phyloP scores from a whole-genome alignment of 2,113 vertebrate species.

The Zosterops pallidus region DNA sequence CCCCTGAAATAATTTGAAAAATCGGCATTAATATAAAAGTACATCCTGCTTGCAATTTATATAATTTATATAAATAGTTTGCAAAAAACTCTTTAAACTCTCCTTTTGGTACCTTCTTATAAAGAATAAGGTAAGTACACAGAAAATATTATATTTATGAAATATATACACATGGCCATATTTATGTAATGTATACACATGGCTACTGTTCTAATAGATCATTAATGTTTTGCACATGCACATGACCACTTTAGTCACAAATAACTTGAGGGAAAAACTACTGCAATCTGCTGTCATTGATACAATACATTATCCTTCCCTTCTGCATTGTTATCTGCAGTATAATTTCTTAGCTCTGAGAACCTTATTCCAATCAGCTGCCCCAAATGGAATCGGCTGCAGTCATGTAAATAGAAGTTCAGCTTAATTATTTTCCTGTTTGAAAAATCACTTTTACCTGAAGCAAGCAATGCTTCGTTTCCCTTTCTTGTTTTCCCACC shows the following conservation, averaged over 20 bases:
- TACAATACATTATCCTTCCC: neutral
- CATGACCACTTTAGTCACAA: neutral
- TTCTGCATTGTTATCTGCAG: neutral
- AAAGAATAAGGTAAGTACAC: neutral
- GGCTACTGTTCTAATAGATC: neutral
- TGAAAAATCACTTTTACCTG: conserved; percentile 6
- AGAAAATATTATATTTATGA: neutral
- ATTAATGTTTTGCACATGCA: neutral
- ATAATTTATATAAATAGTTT: neutral
- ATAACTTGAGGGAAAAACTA: neutral
- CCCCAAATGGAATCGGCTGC: fast-evolving
- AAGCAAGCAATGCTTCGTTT: neutral
- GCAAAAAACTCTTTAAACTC: neutral
- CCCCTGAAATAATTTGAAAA: neutral
- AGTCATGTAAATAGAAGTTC: conserved; percentile 17
- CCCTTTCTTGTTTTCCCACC: neutral
- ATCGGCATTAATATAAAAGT: neutral
- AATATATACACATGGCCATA: neutral
- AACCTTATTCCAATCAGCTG: neutral
- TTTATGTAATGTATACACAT: neutral
- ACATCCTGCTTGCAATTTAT: neutral
- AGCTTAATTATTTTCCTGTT: conserved; percentile 17
- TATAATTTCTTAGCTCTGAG: neutral
- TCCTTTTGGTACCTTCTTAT: neutral
- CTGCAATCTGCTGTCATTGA: neutral